These are phyloP conservation scores for Calameuta pallipes DNA, from an alignment of 2,888 invertebrate species.

Conservation along the genomic window DNA sequence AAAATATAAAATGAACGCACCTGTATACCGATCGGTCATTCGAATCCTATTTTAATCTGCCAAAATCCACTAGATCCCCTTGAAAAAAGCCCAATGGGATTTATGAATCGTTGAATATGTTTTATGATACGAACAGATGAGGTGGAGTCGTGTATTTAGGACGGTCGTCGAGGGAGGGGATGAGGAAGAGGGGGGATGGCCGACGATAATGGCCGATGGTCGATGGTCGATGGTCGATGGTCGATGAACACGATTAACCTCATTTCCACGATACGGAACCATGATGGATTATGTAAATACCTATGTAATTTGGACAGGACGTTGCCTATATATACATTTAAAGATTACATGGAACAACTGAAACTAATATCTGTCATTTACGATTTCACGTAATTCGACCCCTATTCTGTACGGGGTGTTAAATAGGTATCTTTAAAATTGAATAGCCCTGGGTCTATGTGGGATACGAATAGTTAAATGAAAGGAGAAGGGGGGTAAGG, in stretches of 20 bases:
- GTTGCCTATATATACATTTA: not conserved
- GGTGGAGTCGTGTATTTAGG: slow-evolving; percentile 7
- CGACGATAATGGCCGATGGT: not conserved
- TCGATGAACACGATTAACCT: not conserved
- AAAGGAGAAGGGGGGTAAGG: too few relatives aligned
- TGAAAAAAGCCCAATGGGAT: not conserved
- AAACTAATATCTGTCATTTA: not conserved
- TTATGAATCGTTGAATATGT: slow-evolving; percentile 14
- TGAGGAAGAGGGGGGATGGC: not conserved
- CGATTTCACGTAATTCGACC: too few relatives aligned
- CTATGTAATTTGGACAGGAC: not conserved
- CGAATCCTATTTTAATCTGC: too few relatives aligned
- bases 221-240: too few relatives aligned
- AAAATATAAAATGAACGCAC: too few relatives aligned
- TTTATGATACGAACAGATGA: not conserved
- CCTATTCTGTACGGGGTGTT: too few relatives aligned
- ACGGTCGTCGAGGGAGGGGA: not conserved
- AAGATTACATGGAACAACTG: not conserved
- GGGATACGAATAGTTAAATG: too few relatives aligned
- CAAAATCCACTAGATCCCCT: too few relatives aligned
- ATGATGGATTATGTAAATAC: slow-evolving; percentile 22
- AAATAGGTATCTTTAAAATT: too few relatives aligned
- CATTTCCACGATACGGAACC: slow-evolving; percentile 16
- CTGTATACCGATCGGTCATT: too few relatives aligned
- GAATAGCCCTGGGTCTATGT: too few relatives aligned